Evolutionary conservation across 2,113 vertebrate species (phyloP).

Genomic region (Sminthopsis crassicaudata): DNA sequence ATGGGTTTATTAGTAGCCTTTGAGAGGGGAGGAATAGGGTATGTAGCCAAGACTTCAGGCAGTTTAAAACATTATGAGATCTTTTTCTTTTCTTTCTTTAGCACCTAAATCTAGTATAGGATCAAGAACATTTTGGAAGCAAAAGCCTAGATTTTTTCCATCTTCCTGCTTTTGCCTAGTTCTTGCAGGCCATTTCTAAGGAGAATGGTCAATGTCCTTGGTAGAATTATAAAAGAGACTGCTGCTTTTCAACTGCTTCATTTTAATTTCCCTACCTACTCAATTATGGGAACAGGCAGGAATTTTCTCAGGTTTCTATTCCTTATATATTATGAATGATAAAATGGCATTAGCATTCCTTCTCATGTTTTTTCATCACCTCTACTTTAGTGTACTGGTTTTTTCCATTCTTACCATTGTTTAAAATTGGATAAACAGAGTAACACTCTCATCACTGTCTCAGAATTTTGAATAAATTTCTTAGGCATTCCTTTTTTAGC

Average conservation of each 20-base stretch:
- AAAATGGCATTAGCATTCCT: not conserved
- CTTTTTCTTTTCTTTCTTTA: not conserved
- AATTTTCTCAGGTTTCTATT: not conserved
- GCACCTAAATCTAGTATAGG: not conserved
- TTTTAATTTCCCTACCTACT: not conserved
- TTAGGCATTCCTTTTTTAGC: not conserved
- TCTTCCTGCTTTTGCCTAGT: not conserved
- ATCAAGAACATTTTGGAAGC: not conserved
- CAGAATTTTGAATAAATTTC: not conserved
- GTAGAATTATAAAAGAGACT: not conserved
- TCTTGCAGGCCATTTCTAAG: not conserved
- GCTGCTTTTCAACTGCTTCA: not conserved
- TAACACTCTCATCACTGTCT: not conserved
- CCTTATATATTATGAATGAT: not conserved
- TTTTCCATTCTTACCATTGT: not conserved
- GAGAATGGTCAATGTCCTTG: not conserved
- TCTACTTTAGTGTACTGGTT: not conserved
- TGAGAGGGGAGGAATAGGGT: not conserved
- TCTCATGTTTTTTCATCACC: not conserved
- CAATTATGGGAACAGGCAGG: not conserved
- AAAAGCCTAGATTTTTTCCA: not conserved
- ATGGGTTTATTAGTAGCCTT: not conserved
- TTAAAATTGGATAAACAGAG: not conserved
- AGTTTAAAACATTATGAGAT: not conserved
- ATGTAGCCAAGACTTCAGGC: not conserved